Base-by-base conservation (phyloP, 2,888 invertebrate genomes). In the Diogma glabrata region DNA sequence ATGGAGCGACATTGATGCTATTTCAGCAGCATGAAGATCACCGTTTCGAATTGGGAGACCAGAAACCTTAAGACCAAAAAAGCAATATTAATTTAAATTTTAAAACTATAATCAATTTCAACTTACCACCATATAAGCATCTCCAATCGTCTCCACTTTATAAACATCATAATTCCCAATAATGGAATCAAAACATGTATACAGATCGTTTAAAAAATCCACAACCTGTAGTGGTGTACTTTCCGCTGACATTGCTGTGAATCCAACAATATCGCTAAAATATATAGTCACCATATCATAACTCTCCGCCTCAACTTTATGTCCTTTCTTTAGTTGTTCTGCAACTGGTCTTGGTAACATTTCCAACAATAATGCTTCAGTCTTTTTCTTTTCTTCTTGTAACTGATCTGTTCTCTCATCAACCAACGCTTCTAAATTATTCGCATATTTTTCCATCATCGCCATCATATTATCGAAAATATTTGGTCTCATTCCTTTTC, bases 391-490 rank as follows among this genome's bases (percentile, higher is more conserved):
- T 72, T 96, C 96, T 67, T 93, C 92, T 60, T 88, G 87, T 52
- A 96, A 72, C 66, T 92, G 91, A 67, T 91, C 89, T 0, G 94
- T 95, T 53, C 94, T 76, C 66, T 95, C 94, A 63, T 93, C 92
- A 1, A 96, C 95, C 3, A 95, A 73, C 0, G 82, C 89, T 69
- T 96, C 95, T 60, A 96, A 75, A 69, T 95, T 95, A 62, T 88
- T 93, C 10, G 94, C 92, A 64, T 96, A 95, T 64, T 93, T 92
- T 67, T 95, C 95, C 92, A 96, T 92, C 81, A 95, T 92, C 0
- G 88, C 87, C 78, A 95, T 89, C 92, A 96, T 94, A 65, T 95
- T 95, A 69, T 96, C 96, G 61, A 95, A 90, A 60, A 96, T 94
- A 69, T 95, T 95, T 16, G 90, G 84, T 69, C 91, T 90, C 94